phyloP scores from a whole-genome alignment of 2,113 vertebrate species.

The Aythya baeri region DNA sequence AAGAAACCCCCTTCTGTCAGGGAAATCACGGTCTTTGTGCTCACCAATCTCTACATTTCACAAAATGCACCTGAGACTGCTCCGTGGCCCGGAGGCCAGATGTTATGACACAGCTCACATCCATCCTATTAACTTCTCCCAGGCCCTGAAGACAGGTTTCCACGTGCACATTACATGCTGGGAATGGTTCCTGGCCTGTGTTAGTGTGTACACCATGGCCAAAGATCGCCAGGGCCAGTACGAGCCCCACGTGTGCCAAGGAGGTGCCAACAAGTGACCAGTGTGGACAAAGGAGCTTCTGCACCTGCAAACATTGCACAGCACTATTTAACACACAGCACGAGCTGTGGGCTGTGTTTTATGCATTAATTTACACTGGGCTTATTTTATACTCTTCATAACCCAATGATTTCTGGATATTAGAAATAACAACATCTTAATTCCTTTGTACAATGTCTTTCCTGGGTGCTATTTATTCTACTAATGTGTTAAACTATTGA shows the following conservation, averaged over 20 bases:
- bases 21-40: not conserved
- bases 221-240: not conserved
- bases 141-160: not conserved
- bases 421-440: not conserved
- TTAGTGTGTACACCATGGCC: accelerated
- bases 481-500: not conserved
- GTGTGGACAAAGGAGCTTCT: not conserved
- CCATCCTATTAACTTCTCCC: slow-evolving; percentile 12
- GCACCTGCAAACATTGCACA: accelerated
- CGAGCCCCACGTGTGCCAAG: not conserved
- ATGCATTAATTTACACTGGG: not conserved
- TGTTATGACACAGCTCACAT: not conserved
- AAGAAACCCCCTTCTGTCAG: not conserved
- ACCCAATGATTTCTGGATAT: not conserved
- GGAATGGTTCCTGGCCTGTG: not conserved
- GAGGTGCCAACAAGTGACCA: not conserved
- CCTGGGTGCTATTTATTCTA: not conserved
- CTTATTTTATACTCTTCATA: not conserved
- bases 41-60: not conserved
- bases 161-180: accelerated
- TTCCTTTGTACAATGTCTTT: not conserved
- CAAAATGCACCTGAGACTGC: not conserved
- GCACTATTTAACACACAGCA: not conserved
- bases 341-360: not conserved
- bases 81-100: not conserved